Base-by-base conservation (phyloP, 1,140 invertebrate genomes). In the Scaptomyza pallida region DNA sequence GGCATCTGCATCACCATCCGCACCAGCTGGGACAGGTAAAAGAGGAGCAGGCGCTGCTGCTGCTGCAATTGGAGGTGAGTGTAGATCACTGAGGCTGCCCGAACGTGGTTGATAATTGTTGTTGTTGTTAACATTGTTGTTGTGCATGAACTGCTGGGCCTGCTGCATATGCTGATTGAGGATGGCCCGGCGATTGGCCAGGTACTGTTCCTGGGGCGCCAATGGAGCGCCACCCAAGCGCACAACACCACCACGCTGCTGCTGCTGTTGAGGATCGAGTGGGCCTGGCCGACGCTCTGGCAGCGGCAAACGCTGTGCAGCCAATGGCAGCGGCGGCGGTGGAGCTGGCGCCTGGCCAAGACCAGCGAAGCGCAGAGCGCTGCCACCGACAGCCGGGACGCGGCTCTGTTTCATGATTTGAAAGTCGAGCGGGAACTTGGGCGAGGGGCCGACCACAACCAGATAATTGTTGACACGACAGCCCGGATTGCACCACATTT, bases 401-500 rank as follows among this genome's bases (percentile, higher is more conserved):
- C 89, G 78, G 35, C 72, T 86, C 23, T 91, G 90, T 23, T 89
- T 91, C 82, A 91, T 85, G 47, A 91, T 71, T 65, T 91, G 90
- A 57, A 91, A 91, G 51, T 91, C 89, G 47, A 78, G 75, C 0
- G 90, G 90, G 62, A 85, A 77, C 52, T 83, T 90, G 35, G 89
- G 89, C 12, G 91, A 90, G 0, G 86, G 88, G 0, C 90, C 89
- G n/a, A 91, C 72, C 3, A 91, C 89, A 12, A 91, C 89, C 40
- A 91, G 47, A 30, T 78, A 91, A 37, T 80, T 79, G 52, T 82
- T 91, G 89, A 97, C 95, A 91, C 95, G 96, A 91, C 97, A 98
- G 59, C 96, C 97, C 64, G 97, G 96, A 93, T 98, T 97, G 92
- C 97, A 98, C 96, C 97, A 98, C 80, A 98, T 95, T 89, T 97